A percentile compares a stretch with the other conserved stretches of the same genome.
Conservation (phyloP, 2,113 vertebrate genomes). For the Charadrius vociferus region DNA sequence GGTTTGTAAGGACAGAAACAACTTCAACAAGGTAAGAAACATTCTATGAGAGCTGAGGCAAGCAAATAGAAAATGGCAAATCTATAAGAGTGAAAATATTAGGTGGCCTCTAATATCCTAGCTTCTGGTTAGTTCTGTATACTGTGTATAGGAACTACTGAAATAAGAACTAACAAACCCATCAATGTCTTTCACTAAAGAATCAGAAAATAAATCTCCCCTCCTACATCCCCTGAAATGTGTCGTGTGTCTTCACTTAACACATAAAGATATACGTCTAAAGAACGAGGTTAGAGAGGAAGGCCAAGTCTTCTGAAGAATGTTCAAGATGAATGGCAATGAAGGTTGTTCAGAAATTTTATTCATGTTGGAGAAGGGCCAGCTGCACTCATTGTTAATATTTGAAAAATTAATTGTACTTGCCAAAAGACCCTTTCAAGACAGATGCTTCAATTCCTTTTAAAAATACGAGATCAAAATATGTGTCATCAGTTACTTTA, state of each 20-base stretch:
- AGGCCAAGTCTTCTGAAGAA: constrained; percentile 4
- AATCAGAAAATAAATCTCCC: background rate
- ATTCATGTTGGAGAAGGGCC: background rate
- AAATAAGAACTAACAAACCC: constrained; percentile 1
- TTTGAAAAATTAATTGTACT: constrained; percentile 23
- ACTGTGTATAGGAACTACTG: background rate
- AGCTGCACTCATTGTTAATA: constrained; percentile 8
- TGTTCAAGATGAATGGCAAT: background rate
- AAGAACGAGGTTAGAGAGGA: background rate
- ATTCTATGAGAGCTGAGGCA: background rate
- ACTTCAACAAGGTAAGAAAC: background rate
- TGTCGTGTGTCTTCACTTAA: background rate
- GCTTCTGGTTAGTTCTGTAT: background rate
- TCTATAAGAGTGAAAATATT: background rate
- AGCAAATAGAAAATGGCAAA: background rate
- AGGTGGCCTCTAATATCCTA: background rate
- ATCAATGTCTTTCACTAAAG: background rate
- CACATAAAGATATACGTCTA: background rate
- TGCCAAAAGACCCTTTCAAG: constrained; percentile 20
- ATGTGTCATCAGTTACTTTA: background rate
- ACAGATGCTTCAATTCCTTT: constrained; percentile 22
- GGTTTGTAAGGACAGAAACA: background rate
- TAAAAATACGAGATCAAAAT: constrained; percentile 24
- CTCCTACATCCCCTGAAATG: background rate
- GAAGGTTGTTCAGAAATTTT: background rate